Evolutionary conservation across 2,797 vertebrate genomes (phyloP), one percentile per base, ranked within the genome.

Genomic region (Danio aesculapii): DNA sequence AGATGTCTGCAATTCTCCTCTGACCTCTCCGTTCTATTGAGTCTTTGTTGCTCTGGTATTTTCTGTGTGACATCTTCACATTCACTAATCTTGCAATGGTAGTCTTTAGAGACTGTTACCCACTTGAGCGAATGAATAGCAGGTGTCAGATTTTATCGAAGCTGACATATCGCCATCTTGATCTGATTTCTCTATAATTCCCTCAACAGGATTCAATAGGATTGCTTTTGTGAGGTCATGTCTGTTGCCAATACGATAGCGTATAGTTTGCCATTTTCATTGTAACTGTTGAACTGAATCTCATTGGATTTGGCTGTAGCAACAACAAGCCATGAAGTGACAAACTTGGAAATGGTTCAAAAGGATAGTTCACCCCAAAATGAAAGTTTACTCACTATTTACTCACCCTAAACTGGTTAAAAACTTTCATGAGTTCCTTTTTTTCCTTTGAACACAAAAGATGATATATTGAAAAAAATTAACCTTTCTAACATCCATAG

Each of bases 121-220:
- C 8, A 69, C 19, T 79, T 5, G 8, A 64, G 41, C n/a, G 7
- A 58, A n/a, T 63, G 67, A 55, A 75, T 57, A 62, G 41, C 47
- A 62, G 53, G 17, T 10, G 6, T 64, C 16, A 41, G 57, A 71
- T 83, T 64, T 80, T 0, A 80, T 80, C 30, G 75, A 80, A 83
- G 57, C 21, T 70, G 77, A 80, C 71, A 76, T 64, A 30, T 75
- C 6, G 43, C 58, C 57, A 80, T 50, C 70, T 49, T 75, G 63
- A 47, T 75, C 77, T 75, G 49, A 69, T 83, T 83, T 61, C 47
- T 44, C 57, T 57, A n/a, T 61, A 67, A 80, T 75, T 19, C 43
- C 55, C 67, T 52, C 16, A 17, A 53, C 39, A 66, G 49, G 12
- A 61, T 59, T 74, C 75, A 52, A 13, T 8, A 11, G 12, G 47